Evolutionary conservation across 2,888 invertebrate genomes (phyloP).

Genomic region (Electrophaes corylata): DNA sequence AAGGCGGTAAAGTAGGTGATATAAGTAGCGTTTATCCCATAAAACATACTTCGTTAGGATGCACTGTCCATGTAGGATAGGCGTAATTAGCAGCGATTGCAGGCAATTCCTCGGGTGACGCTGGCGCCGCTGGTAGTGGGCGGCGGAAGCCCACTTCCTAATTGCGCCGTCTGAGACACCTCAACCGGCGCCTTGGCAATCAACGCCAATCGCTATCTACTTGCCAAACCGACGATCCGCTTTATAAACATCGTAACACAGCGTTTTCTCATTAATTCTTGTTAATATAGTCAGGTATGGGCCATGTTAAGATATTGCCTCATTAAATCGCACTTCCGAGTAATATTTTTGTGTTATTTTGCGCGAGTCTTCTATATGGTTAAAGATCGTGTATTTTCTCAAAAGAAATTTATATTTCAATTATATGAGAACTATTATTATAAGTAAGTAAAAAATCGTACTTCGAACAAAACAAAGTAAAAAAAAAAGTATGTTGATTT

Average conservation of each 20-base stretch:
- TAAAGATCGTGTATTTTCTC: too few species aligned
- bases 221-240: constrained; percentile 53
- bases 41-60: constrained; percentile 32
- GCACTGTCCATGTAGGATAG: constrained; percentile 50
- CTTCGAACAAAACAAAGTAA: too few species aligned
- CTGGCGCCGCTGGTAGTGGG: constrained; percentile 78
- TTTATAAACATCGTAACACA: constrained; percentile 43
- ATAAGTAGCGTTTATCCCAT: constrained; percentile 28
- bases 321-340: constrained; percentile 31
- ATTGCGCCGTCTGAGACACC: constrained; percentile 80
- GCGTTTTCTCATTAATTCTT: constrained; percentile 29
- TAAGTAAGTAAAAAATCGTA: too few species aligned
- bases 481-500: too few species aligned
- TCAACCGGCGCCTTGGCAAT: constrained; percentile 81
- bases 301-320: constrained; percentile 23
- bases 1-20: constrained; percentile 5
- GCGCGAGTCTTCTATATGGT: neutral
- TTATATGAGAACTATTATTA: too few species aligned
- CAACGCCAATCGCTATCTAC: constrained; percentile 71
- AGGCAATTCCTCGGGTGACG: constrained; percentile 74
- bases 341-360: constrained; percentile 16
- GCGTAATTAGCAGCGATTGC: constrained; percentile 78
- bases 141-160: constrained; percentile 83
- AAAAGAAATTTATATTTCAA: too few species aligned
- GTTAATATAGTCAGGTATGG: constrained; percentile 19